A percentile compares a stretch with the other conserved stretches of the same genome.
Evolutionary conservation across 53 echinoderm and acorn worm genomes (phyloP).

Genomic region (Paracentrotus lividus): DNA sequence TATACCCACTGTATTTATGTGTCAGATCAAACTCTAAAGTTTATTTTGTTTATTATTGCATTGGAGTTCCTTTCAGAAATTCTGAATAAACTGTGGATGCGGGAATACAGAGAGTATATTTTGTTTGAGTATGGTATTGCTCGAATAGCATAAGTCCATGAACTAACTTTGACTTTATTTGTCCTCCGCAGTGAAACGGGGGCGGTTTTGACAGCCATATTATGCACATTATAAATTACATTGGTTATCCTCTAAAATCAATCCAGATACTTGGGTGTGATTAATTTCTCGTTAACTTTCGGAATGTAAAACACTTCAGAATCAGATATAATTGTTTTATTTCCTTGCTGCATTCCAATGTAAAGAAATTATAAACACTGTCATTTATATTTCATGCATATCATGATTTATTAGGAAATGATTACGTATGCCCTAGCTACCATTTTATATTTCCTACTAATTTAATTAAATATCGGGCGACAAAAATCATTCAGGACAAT

Average conservation of each 20-base stretch:
- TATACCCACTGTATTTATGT: too few species aligned
- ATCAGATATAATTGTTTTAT: not conserved
- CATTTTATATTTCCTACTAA: too few species aligned
- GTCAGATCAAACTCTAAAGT: too few species aligned
- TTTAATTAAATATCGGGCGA: too few species aligned
- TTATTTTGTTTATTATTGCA: not conserved
- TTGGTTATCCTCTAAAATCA: not conserved
- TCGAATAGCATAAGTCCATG: not conserved
- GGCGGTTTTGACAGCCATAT: not conserved
- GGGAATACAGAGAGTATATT: too few species aligned
- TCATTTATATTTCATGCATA: too few species aligned
- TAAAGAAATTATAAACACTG: too few species aligned
- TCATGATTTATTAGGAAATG: too few species aligned
- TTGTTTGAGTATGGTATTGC: not conserved
- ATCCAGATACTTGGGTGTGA: not conserved
- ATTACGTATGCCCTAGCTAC: too few species aligned
- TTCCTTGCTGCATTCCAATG: not conserved
- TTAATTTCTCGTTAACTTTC: not conserved
- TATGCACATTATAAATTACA: not conserved
- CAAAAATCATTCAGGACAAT: too few species aligned
- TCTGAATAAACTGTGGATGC: not conserved
- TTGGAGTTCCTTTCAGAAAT: not conserved
- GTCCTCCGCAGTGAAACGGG: not conserved
- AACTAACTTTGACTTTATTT: not conserved
- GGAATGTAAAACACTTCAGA: not conserved